These are phyloP conservation scores for Bos javanicus DNA, from an alignment of 2,113 vertebrate species.

Conservation along the genomic window DNA sequence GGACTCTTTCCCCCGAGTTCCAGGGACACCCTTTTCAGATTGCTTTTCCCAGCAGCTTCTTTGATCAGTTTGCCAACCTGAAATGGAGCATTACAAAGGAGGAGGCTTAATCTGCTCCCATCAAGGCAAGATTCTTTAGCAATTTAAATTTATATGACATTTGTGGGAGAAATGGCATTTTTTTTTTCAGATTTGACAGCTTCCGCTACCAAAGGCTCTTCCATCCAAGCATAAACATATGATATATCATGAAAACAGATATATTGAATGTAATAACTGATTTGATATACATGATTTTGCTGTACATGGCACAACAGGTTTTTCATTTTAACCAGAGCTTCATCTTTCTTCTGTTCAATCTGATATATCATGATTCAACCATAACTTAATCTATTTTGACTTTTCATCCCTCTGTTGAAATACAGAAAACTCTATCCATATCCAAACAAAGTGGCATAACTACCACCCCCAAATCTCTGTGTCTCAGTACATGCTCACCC, in stretches of 20 bases:
- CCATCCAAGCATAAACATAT: not conserved
- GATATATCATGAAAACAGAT: not conserved
- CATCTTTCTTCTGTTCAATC: not conserved
- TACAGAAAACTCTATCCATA: not conserved
- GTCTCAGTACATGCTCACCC: too few species aligned
- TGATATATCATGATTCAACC: not conserved
- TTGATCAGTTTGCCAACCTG: constrained; percentile 92
- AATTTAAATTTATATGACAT: not conserved
- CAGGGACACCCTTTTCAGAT: constrained; percentile 91
- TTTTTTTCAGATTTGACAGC: not conserved
- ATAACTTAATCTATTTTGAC: not conserved
- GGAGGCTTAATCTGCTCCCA: not conserved
- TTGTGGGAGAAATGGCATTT: not conserved
- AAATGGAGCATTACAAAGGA: constrained; percentile 43
- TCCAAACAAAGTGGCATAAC: not conserved
- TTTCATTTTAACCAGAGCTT: not conserved
- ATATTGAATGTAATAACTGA: not conserved
- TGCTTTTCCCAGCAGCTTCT: constrained; percentile 90
- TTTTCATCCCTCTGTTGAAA: not conserved
- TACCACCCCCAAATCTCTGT: not conserved
- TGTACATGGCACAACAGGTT: not conserved
- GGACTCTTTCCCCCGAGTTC: constrained; percentile 94
- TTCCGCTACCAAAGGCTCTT: not conserved
- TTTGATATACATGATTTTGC: not conserved
- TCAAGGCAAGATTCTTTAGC: not conserved